These are phyloP conservation scores for Antennarius maculatus DNA, from an alignment of 2,797 vertebrate species.

Conservation along the genomic window DNA sequence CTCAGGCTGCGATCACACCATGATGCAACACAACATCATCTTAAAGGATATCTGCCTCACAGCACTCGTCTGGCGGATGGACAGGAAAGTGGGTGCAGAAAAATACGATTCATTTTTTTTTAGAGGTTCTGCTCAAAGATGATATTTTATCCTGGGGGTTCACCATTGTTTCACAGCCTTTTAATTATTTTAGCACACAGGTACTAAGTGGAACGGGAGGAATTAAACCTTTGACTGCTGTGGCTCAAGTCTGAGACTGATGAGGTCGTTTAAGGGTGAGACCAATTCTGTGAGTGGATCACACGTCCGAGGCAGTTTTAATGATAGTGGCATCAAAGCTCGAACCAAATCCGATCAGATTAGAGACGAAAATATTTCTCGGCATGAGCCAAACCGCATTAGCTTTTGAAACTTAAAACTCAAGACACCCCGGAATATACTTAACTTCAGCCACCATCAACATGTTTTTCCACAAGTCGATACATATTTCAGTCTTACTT, in stretches of 20 bases:
- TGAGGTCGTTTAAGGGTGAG: background rate
- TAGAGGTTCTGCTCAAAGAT: too few relatives aligned
- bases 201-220: background rate
- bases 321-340: background rate
- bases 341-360: background rate
- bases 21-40: too few relatives aligned
- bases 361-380: too few relatives aligned
- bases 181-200: background rate
- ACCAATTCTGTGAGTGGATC: background rate
- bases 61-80: too few relatives aligned
- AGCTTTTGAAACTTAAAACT: background rate
- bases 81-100: too few relatives aligned
- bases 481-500: conserved; percentile 82
- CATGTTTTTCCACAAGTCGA: background rate
- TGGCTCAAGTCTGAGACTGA: background rate
- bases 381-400: too few relatives aligned
- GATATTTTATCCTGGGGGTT: too few relatives aligned
- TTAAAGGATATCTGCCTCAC: too few relatives aligned
- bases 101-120: too few relatives aligned
- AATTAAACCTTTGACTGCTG: background rate
- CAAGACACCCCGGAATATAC: background rate
- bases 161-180: background rate
- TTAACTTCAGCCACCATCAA: background rate
- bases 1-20: too few relatives aligned
- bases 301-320: background rate